These are phyloP conservation scores for Conchocele bisecta DNA, from an alignment of 2,888 invertebrate genomes.

Conservation along the genomic window DNA sequence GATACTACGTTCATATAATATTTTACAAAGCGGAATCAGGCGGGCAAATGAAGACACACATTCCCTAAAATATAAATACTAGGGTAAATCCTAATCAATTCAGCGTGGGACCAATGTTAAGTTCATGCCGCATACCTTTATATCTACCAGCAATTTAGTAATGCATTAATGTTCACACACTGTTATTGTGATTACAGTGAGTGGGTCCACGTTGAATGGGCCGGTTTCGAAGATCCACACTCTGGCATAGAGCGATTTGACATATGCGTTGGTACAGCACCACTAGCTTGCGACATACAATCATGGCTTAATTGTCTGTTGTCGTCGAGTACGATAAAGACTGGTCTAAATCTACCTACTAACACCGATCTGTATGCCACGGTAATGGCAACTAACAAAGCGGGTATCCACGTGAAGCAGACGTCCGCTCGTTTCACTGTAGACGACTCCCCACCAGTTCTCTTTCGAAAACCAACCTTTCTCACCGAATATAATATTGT, in stretches of 20 bases:
- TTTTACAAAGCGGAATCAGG: no score
- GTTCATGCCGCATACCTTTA: no score
- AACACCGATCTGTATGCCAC: constrained; percentile 25
- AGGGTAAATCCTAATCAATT: no score
- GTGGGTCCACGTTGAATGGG: no score
- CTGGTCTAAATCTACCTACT: constrained; percentile 28
- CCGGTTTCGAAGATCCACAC: constrained; percentile 54
- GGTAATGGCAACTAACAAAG: constrained; percentile 40
- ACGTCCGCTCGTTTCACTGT: constrained; percentile 18
- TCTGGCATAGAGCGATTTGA: constrained; percentile 57
- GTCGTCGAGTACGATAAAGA: constrained; percentile 27
- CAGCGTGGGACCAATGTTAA: no score
- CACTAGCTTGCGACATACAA: constrained; percentile 41
- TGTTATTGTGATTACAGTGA: no score
- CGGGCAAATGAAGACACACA: no score
- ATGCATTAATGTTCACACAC: no score
- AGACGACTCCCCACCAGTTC: constrained; percentile 13
- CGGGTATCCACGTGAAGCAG: constrained; percentile 16
- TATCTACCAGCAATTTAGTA: no score
- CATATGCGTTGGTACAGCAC: constrained; percentile 46
- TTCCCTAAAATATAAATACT: no score
- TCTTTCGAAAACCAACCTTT: constrained; percentile 8
- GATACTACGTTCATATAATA: no score
- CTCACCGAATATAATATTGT: background rate
- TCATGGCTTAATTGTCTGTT: constrained; percentile 25